Evolutionary conservation across 2,113 vertebrate species (phyloP), one percentile per base, ranked within the genome.

Genomic region (Sprattus sprattus): DNA sequence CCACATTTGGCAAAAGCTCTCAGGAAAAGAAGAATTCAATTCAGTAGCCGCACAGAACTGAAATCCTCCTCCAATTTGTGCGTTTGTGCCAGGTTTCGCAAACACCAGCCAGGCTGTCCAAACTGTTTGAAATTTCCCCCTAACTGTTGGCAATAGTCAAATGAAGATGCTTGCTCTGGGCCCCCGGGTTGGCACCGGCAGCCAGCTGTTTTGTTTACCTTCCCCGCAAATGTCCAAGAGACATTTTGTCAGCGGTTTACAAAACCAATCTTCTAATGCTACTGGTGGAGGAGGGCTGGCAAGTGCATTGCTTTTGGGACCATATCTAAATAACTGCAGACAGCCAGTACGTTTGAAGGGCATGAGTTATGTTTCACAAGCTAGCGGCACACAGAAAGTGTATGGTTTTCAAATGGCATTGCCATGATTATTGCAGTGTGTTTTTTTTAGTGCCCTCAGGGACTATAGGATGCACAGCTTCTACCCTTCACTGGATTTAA

Each of bases 191-290:
- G 89, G 90, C 89, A 88, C 28, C 46, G 54, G 25, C 86, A 60
- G 83, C 87, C 90, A 86, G 86, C 84, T 89, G 90, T 92, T 87
- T 89, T 90, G 92, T 94, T 92, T 90, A 90, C 91, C 89, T 92
- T 91, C 91, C 82, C 60, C 82, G 25, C 88, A 84, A 90, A 91
- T 88, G 90, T 92, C 91, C 89, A 88, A 87, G 87, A 93, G 91
- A 91, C 90, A 81, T 85, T 88, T 88, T 89, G 91, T 90, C 89
- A 86, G 89, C 84, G 88, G 89, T 90, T 90, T 92, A 90, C 88
- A 87, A 89, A 91, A 87, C 89, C 89, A 86, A 86, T 89, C 90
- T 90, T 89, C 84, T 86, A 78, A 84, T 85, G 88, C 90, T 85
- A 86, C 91, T 25, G 78, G 57, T 88, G 85, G 88, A 85, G 81